Evolutionary conservation across 1,140 invertebrate species (phyloP), one percentile per base, ranked within the genome.

Genomic region (Planococcus citri): DNA sequence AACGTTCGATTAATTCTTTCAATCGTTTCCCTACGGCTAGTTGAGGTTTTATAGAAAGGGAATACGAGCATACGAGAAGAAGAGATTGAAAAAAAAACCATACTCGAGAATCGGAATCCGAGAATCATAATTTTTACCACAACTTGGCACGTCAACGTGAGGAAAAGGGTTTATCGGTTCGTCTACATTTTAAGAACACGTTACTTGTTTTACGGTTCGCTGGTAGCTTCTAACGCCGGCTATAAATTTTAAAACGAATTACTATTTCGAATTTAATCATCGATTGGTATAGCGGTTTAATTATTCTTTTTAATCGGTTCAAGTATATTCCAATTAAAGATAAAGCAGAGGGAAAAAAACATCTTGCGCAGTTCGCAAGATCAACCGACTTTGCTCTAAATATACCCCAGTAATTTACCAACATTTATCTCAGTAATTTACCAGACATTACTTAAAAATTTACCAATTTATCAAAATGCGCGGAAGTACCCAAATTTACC

Each of bases 231-330:
- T 25, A 64, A 64, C 60, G 60, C 60, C 60, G 25, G 60, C 60
- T 25, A 64, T 64, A 64, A 64, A 64, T 64, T 64, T 64, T 24
- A 64, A 64, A 51, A 64, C 60, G 60, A 64, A 64, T 64, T 64
- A 64, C 60, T 9, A 25, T 24, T 64, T 64, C 25, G 25, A 64
- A 64, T 64, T 64, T 64, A 64, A 64, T 64, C 60, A 64, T 51
- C 41, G 41, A 64, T 64, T 64, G 21, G 60, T 64, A 27, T 25
- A 64, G 25, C 60, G 3, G 60, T 27, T 64, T 64, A 64, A 64
- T 64, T 64, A 64, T 64, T 64, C 25, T 25, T 27, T 64, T 20
- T 64, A 64, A 64, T 64, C 60, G 25, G 22, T 64, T 24, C 22
- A 64, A 25, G 60, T 25, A 25, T 64, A 27, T 25, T 64, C 60